Percentiles rank a stretch among this genome's conserved stretches.
Conservation (phyloP, 2,797 vertebrate genomes). For the Cyclopterus lumpus region DNA sequence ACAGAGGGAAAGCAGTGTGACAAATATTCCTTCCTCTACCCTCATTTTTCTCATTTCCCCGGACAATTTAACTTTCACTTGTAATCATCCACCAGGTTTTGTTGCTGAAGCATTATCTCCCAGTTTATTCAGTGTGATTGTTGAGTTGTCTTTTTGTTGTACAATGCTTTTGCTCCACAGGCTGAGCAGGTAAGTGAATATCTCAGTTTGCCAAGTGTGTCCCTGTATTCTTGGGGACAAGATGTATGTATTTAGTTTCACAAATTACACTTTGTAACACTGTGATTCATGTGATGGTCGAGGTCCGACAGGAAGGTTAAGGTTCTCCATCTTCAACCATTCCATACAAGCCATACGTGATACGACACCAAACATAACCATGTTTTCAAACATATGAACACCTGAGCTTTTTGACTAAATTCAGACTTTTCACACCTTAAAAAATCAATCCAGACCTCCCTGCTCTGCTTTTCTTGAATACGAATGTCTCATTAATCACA, state of each 20-base stretch:
- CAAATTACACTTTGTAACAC: slow-evolving; percentile 8
- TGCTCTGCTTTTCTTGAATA: slow-evolving; percentile 49
- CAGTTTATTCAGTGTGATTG: slow-evolving; percentile 32
- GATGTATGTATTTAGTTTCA: slow-evolving; percentile 34
- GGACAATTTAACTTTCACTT: slow-evolving; percentile 36
- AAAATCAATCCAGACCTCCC: slow-evolving; percentile 24
- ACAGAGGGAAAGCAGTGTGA: slow-evolving; percentile 15
- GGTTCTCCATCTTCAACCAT: slow-evolving; percentile 34
- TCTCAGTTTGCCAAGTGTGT: slow-evolving; percentile 42
- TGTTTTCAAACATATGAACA: slow-evolving; percentile 16
- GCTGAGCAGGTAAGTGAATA: slow-evolving; percentile 80
- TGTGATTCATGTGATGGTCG: slow-evolving; percentile 9
- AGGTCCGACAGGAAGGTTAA: slow-evolving; percentile 4
- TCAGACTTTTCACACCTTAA: slow-evolving; percentile 19
- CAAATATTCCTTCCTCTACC: slow-evolving; percentile 18
- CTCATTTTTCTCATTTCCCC: slow-evolving; percentile 2
- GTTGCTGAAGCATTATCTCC: slow-evolving; percentile 28
- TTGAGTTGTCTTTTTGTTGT: slow-evolving; percentile 36
- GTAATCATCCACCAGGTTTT: slow-evolving; percentile 47
- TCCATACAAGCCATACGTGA: slow-evolving; percentile 12
- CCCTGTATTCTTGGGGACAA: slow-evolving; percentile 15
- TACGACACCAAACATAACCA: slow-evolving; percentile 4
- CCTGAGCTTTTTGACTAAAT: slow-evolving; percentile 20
- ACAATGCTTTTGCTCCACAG: slow-evolving; percentile 70
- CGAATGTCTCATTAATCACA: slow-evolving; percentile 73